These are phyloP conservation scores for Mesocentrotus franciscanus DNA, from an alignment of 53 echinoderm and acorn worm genomes.

Conservation along the genomic window DNA sequence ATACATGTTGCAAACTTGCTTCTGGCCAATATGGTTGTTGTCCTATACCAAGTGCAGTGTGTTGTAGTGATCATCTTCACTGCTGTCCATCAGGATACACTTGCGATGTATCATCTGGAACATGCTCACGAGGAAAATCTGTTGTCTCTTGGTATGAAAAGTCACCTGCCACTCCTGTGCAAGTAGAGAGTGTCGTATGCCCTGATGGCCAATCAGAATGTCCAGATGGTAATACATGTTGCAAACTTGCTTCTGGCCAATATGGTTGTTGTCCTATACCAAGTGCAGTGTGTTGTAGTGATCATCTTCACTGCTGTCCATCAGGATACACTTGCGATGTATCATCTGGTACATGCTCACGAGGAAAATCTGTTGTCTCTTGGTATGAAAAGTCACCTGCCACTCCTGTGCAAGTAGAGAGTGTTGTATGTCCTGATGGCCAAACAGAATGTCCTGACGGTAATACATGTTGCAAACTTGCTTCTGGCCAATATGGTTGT, in stretches of 20 bases:
- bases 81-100: conserved; percentile 18
- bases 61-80: conserved; percentile 29
- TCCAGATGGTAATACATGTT: conserved; percentile 74
- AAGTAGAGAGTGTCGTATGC: conserved; percentile 47
- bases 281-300: conserved; percentile 29
- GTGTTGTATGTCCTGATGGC: conserved; percentile 71
- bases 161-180: background rate
- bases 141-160: background rate
- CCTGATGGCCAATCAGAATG: conserved; percentile 68
- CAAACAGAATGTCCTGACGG: conserved; percentile 63
- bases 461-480: conserved; percentile 73
- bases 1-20: conserved; percentile 72
- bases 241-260: conserved; percentile 58
- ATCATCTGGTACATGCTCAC: background rate
- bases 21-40: conserved; percentile 73
- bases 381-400: background rate
- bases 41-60: conserved; percentile 67
- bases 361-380: background rate
- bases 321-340: background rate
- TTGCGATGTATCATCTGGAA: background rate
- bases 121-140: background rate
- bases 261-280: conserved; percentile 76
- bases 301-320: background rate
- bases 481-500: conserved; percentile 68
- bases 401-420: background rate